Conservation (phyloP, 2,888 invertebrate species). For the Spialia ferax region DNA sequence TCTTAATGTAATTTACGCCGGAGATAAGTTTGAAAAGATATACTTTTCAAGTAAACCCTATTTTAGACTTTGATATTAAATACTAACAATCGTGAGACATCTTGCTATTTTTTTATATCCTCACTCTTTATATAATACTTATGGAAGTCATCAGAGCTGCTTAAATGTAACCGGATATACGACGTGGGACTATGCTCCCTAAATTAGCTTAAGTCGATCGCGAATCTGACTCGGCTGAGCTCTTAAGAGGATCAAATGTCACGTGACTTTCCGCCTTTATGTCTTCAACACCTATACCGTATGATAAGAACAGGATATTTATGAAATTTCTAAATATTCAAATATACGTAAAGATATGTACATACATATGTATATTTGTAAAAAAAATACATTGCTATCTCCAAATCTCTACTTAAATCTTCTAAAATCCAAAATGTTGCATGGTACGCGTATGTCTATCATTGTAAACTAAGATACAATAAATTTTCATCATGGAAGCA, state of each 20-base stretch:
- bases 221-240: constrained; percentile 34
- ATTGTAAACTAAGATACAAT: no score
- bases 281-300: not conserved
- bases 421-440: no score
- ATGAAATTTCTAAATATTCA: no score
- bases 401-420: no score
- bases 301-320: not conserved
- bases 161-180: constrained; percentile 15
- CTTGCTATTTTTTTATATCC: constrained; percentile 1
- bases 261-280: constrained; percentile 5
- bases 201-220: constrained; percentile 32
- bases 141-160: not conserved
- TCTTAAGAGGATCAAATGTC: constrained; percentile 37
- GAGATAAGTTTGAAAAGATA: no score
- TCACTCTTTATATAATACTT: not conserved
- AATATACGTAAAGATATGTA: no score
- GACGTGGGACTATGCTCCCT: constrained; percentile 14
- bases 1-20: no score
- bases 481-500: not conserved
- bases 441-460: no score
- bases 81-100: not conserved
- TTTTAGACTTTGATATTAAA: no score
- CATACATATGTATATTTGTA: no score
- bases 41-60: no score
- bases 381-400: no score